Conservation (phyloP, 2,888 invertebrate species). For the Teleogryllus oceanicus region DNA sequence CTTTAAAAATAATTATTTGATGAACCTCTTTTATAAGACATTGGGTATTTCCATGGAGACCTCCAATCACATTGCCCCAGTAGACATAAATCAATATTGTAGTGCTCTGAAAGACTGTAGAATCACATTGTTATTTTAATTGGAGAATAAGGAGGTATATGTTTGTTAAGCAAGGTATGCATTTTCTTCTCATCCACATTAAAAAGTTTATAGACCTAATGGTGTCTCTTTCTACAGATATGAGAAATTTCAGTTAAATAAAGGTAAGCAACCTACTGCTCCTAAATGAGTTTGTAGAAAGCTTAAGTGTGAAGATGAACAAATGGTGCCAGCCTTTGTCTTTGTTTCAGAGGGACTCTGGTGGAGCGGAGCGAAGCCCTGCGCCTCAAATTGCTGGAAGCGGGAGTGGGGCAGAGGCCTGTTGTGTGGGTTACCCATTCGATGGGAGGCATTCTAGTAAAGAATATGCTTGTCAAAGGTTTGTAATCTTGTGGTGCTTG, state of each 20-base stretch:
- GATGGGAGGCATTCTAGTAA: conserved; percentile 91
- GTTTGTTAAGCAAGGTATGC: too few species aligned
- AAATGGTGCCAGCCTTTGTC: background rate
- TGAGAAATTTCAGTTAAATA: background rate
- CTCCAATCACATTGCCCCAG: too few species aligned
- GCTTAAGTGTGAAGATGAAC: background rate
- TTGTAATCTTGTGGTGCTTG: conserved; percentile 31
- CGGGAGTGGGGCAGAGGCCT: conserved; percentile 78
- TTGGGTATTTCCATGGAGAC: too few species aligned
- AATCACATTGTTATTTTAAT: too few species aligned
- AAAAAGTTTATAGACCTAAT: background rate
- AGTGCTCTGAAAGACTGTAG: too few species aligned
- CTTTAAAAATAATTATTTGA: too few species aligned
- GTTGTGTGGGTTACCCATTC: conserved; percentile 92
- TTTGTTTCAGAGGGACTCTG: conserved; percentile 49
- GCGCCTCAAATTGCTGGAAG: conserved; percentile 61
- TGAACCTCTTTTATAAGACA: too few species aligned
- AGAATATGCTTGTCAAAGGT: conserved; percentile 74
- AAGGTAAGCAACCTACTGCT: background rate
- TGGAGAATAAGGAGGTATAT: too few species aligned
- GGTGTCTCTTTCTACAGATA: conserved; percentile 11
- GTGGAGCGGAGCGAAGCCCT: conserved; percentile 65
- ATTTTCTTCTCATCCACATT: too few species aligned
- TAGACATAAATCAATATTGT: too few species aligned
- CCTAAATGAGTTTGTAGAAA: background rate